Percentiles rank a stretch among this genome's conserved stretches.
Conservation (phyloP, 2,888 invertebrate species). For the Azorinus chamasolen region DNA sequence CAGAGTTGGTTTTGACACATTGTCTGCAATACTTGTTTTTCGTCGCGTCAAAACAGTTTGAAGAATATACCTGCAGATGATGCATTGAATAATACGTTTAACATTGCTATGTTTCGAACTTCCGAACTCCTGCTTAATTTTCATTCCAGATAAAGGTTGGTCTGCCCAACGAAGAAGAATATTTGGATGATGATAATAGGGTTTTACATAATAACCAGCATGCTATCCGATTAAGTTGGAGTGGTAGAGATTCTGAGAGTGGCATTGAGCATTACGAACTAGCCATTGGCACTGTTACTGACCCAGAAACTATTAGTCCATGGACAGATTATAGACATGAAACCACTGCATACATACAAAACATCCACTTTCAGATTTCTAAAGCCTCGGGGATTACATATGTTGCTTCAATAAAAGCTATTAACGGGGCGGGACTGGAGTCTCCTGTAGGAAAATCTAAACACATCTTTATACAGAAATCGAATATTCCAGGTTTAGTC, state of each 20-base stretch:
- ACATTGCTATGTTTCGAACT: too few species aligned
- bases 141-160: constrained; percentile 65
- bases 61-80: too few species aligned
- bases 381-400: constrained; percentile 33
- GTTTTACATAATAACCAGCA: constrained; percentile 69
- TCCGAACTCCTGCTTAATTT: background rate
- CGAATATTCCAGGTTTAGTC: constrained; percentile 69
- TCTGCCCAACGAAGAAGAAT: constrained; percentile 67
- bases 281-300: constrained; percentile 57
- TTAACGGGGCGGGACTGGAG: constrained; percentile 67
- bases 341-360: constrained; percentile 42
- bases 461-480: constrained; percentile 63
- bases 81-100: too few species aligned
- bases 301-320: constrained; percentile 20
- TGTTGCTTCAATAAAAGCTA: constrained; percentile 56
- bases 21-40: too few species aligned
- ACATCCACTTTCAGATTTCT: constrained; percentile 48
- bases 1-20: too few species aligned
- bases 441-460: constrained; percentile 53
- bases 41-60: too few species aligned
- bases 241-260: constrained; percentile 68
- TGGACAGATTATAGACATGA: constrained; percentile 43
- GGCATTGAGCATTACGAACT: constrained; percentile 59
- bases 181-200: constrained; percentile 57
- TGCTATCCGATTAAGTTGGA: constrained; percentile 66